Conservation (phyloP, 2,113 vertebrate genomes). For the Myiozetetes cayanensis region DNA sequence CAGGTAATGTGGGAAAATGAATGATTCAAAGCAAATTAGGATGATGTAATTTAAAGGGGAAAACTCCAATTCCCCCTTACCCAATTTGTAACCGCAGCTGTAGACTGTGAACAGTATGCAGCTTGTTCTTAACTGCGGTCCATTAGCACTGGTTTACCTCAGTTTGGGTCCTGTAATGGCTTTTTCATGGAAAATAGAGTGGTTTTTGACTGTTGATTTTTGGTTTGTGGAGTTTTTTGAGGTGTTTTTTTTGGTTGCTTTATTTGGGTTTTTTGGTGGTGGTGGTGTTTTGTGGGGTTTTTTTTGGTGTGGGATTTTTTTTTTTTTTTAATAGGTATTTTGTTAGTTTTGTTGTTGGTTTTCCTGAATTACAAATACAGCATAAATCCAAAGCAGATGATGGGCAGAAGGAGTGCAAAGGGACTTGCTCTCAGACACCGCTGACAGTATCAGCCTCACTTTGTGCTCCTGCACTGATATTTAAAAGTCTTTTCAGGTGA, state of each 20-base stretch:
- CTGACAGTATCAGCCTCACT: too few relatives aligned
- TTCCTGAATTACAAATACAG: background rate
- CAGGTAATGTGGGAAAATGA: background rate
- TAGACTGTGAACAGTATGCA: background rate
- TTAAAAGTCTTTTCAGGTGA: background rate
- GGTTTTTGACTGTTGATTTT: background rate
- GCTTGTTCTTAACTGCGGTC: background rate
- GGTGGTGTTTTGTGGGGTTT: background rate
- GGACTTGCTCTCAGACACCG: background rate
- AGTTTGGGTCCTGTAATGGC: background rate
- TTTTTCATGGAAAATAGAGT: background rate
- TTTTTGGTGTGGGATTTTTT: too few relatives aligned
- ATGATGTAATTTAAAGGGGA: background rate
- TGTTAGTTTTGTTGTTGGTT: background rate
- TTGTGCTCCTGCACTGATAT: background rate
- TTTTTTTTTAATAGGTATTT: background rate
- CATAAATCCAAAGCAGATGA: background rate
- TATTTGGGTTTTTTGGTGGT: background rate
- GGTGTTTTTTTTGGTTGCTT: background rate
- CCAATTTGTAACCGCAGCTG: background rate
- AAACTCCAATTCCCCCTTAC: background rate
- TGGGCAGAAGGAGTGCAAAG: background rate
- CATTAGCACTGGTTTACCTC: background rate
- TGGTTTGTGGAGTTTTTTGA: accelerated
- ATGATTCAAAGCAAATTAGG: background rate